Evolutionary conservation across 2,888 invertebrate species (phyloP).

Genomic region (Drosophila peninsularis): DNA sequence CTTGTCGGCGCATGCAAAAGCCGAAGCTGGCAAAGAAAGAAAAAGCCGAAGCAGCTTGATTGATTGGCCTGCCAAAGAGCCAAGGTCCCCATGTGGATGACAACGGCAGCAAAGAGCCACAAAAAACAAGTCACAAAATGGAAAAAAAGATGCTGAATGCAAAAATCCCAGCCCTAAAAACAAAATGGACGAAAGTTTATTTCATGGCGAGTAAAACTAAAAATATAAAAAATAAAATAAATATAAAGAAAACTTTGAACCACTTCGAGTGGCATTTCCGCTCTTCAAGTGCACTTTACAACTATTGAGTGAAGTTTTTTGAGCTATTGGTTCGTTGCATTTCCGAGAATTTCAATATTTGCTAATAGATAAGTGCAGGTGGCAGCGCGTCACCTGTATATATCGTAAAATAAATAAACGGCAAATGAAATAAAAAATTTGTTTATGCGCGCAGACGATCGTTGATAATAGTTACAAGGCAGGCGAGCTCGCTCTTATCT

Average conservation of each 20-base stretch:
- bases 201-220: not conserved
- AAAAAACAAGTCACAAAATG: not conserved
- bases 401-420: conserved; percentile 61
- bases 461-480: conserved; percentile 61
- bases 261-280: conserved; percentile 42
- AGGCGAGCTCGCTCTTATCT: conserved; percentile 1
- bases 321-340: conserved; percentile 32
- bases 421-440: conserved; percentile 60
- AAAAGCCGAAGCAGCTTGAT: conserved; percentile 78
- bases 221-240: conserved; percentile 1
- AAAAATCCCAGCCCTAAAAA: conserved; percentile 49
- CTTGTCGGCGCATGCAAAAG: conserved; percentile 77
- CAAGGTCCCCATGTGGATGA: conserved; percentile 42
- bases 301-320: conserved; percentile 34
- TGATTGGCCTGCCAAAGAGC: conserved; percentile 79
- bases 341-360: conserved; percentile 77
- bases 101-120: conserved; percentile 10
- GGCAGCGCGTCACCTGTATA: conserved; percentile 60
- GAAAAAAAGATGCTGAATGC: conserved; percentile 49
- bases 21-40: conserved; percentile 25
- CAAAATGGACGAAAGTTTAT: conserved; percentile 61
- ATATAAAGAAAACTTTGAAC: conserved; percentile 8
- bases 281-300: conserved; percentile 13
- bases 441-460: conserved; percentile 53
- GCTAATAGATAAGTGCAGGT: conserved; percentile 54